A percentile compares a stretch with the other conserved stretches of the same genome.
These are phyloP conservation scores for Neogobius melanostomus DNA, from an alignment of 2,113 vertebrate species.

Conservation along the genomic window DNA sequence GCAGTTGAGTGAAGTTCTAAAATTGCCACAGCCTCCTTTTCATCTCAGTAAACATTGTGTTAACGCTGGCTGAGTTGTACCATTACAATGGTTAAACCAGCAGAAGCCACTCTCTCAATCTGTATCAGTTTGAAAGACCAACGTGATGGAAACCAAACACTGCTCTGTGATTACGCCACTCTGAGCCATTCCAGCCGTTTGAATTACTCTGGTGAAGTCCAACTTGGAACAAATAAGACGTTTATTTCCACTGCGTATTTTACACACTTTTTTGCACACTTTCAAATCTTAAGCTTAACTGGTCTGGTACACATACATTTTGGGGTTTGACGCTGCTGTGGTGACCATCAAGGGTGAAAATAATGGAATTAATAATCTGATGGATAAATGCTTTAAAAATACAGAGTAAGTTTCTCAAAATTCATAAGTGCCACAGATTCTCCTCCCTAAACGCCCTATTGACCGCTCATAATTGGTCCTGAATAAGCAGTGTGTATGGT, in stretches of 20 bases:
- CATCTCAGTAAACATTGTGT: slow-evolving; percentile 50
- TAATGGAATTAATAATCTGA: too few relatives aligned
- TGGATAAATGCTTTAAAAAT: too few relatives aligned
- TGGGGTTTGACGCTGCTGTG: too few relatives aligned
- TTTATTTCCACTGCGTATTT: neutral
- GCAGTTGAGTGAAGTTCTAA: slow-evolving; percentile 8
- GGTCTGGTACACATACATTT: too few relatives aligned
- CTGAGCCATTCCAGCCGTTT: neutral
- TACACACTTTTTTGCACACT: too few relatives aligned
- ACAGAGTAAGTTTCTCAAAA: neutral
- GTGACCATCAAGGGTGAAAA: too few relatives aligned
- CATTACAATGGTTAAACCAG: slow-evolving; percentile 35
- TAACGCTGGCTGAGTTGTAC: slow-evolving; percentile 21
- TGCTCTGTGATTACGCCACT: slow-evolving; percentile 16
- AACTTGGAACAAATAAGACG: neutral
- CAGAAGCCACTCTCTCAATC: slow-evolving; percentile 36
- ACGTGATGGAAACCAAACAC: slow-evolving; percentile 41
- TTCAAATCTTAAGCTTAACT: too few relatives aligned
- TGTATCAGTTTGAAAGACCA: slow-evolving; percentile 12
- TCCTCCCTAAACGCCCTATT: neutral
- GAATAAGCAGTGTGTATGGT: neutral
- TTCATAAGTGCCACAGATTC: neutral
- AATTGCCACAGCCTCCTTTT: slow-evolving; percentile 31
- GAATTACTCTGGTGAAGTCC: neutral
- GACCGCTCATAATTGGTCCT: neutral